Percentiles rank a stretch among this genome's conserved stretches.
phyloP scores from a whole-genome alignment of 2,113 vertebrate species.

The Lutjanus erythropterus region DNA sequence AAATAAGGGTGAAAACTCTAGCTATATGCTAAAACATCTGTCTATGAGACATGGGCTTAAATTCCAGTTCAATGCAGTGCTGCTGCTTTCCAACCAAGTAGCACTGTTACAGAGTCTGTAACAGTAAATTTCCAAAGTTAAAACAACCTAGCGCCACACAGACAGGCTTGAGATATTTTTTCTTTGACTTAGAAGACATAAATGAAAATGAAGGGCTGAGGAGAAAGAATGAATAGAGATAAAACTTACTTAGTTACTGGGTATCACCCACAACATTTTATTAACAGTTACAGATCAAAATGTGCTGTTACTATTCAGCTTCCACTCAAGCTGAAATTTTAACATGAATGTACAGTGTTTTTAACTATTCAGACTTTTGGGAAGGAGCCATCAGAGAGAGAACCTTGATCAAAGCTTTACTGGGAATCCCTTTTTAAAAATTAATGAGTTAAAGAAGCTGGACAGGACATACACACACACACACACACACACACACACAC shows the following conservation, averaged over 20 bases:
- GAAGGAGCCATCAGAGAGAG: conserved; percentile 36
- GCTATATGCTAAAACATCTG: too few relatives aligned
- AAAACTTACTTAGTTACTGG: background rate
- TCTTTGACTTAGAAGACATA: too few relatives aligned
- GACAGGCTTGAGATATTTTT: too few relatives aligned
- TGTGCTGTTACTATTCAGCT: background rate
- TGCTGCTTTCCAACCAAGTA: too few relatives aligned
- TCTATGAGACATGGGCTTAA: too few relatives aligned
- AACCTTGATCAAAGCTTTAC: conserved; percentile 53
- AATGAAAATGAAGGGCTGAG: too few relatives aligned
- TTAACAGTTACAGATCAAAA: background rate
- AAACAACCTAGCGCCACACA: too few relatives aligned
- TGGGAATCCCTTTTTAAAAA: conserved; percentile 65
- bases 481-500: conserved; percentile 13
- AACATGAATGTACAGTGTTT: conserved; percentile 8
- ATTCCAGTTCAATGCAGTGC: too few relatives aligned
- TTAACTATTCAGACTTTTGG: conserved; percentile 45
- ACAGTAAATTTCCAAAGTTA: too few relatives aligned
- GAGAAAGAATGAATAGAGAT: background rate
- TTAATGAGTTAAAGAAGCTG: conserved; percentile 62
- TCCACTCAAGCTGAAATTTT: background rate
- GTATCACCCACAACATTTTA: background rate
- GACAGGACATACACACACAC: conserved; percentile 35
- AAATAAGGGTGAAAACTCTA: too few relatives aligned
- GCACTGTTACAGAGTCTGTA: too few relatives aligned